Conservation (phyloP, 30 jellyfish, hydroid and myxozoan genomes). For the Cassiopea xamachana region DNA sequence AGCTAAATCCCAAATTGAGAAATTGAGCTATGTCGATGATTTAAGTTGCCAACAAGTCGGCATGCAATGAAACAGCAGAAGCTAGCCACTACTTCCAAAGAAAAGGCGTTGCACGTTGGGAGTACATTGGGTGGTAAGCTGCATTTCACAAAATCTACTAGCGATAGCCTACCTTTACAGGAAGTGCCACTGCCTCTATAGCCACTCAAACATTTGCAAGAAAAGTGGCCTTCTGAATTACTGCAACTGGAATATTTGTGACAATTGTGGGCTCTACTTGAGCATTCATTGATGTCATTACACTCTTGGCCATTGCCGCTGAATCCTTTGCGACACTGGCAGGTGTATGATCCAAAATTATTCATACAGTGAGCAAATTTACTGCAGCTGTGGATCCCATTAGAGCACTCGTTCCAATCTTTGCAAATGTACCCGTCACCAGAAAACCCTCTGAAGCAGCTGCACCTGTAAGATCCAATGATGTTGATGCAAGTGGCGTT, state of each 20-base stretch:
- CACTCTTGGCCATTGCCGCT: slow-evolving; percentile 71
- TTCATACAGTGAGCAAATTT: slow-evolving; percentile 49
- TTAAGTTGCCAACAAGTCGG: no score
- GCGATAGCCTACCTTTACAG: slow-evolving; percentile 39
- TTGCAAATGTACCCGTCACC: slow-evolving; percentile 59
- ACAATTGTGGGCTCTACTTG: slow-evolving; percentile 25
- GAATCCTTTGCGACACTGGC: slow-evolving; percentile 62
- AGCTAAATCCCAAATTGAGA: no score
- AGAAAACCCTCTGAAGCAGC: slow-evolving; percentile 32
- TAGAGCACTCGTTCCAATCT: slow-evolving; percentile 51
- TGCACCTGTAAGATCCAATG: slow-evolving; percentile 9
- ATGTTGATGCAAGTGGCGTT: slow-evolving; percentile 1
- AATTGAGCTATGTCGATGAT: no score
- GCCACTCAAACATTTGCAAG: slow-evolving; percentile 54
- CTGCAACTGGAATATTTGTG: slow-evolving; percentile 26
- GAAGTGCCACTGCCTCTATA: slow-evolving; percentile 50
- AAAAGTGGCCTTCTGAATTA: slow-evolving; percentile 16
- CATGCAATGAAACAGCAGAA: no score
- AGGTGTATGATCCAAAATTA: slow-evolving; percentile 45
- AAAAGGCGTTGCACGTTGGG: not conserved
- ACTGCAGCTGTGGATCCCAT: slow-evolving; percentile 34
- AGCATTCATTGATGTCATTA: slow-evolving; percentile 73
- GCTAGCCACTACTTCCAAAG: not conserved
- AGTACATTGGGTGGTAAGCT: not conserved
- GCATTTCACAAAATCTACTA: not conserved